Percentiles rank a stretch among this genome's conserved stretches.
Evolutionary conservation across 2,113 vertebrate genomes (phyloP).

Genomic region (Tychaedon coryphoeus): DNA sequence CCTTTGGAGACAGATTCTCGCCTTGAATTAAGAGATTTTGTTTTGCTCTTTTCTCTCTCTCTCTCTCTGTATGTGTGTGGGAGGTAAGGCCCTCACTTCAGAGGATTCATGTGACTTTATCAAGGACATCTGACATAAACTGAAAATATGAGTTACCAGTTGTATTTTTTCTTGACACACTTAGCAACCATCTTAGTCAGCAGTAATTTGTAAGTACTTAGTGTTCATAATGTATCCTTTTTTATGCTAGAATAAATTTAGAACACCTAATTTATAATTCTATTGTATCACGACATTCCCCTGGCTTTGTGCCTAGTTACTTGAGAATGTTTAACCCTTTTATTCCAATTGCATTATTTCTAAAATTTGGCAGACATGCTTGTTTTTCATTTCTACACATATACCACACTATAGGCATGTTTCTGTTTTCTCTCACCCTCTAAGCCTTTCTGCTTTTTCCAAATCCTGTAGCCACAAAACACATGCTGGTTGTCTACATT

Average conservation of each 20-base stretch:
- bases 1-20: conserved; percentile 28
- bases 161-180: neutral
- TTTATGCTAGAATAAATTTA: neutral
- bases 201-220: neutral
- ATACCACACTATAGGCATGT: neutral
- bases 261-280: neutral
- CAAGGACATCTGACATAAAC: neutral
- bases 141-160: neutral
- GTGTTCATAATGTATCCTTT: neutral
- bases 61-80: neutral
- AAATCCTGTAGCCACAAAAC: neutral
- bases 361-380: neutral
- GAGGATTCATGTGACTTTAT: neutral
- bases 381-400: neutral
- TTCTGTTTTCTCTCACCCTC: neutral
- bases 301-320: neutral
- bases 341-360: neutral
- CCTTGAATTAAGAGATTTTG: neutral
- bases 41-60: neutral
- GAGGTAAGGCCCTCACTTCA: neutral
- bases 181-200: conserved; percentile 9
- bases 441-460: neutral
- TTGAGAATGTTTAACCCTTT: neutral
- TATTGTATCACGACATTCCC: neutral
- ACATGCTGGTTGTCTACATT: neutral